Evolutionary conservation across 2,888 invertebrate genomes (phyloP).

Genomic region (Perizoma affinitatum): DNA sequence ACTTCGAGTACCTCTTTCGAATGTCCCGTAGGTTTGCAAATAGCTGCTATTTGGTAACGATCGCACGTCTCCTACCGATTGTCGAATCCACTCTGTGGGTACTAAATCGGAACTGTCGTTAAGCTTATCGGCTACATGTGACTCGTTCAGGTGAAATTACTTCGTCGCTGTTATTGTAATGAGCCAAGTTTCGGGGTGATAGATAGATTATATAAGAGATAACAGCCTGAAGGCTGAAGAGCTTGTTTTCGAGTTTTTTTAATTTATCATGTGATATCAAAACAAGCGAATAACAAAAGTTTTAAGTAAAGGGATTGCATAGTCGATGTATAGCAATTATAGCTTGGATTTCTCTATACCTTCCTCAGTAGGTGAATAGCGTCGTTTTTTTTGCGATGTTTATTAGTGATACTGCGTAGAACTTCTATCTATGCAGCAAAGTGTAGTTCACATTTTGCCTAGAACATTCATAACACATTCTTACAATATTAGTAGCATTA

Average conservation of each 20-base stretch:
- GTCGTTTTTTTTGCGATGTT: too few relatives aligned
- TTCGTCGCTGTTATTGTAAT: slow-evolving; percentile 48
- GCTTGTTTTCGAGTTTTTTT: slow-evolving; percentile 33
- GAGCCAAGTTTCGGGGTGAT: slow-evolving; percentile 49
- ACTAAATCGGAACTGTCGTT: slow-evolving; percentile 62
- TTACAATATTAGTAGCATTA: too few relatives aligned
- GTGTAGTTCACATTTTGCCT: too few relatives aligned
- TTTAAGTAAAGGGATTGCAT: too few relatives aligned
- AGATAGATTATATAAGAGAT: slow-evolving; percentile 10
- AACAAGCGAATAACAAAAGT: too few relatives aligned
- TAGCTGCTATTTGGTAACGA: slow-evolving; percentile 38
- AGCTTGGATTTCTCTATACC: too few relatives aligned
- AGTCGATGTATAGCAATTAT: too few relatives aligned
- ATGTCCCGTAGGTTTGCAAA: slow-evolving; percentile 24
- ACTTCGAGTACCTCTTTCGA: slow-evolving; percentile 4
- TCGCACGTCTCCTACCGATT: slow-evolving; percentile 50
- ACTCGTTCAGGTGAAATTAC: slow-evolving; percentile 50
- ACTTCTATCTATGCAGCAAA: too few relatives aligned
- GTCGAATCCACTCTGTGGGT: slow-evolving; percentile 48
- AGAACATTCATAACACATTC: too few relatives aligned
- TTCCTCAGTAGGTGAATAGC: too few relatives aligned
- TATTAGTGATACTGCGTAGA: too few relatives aligned
- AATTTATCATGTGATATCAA: too few relatives aligned
- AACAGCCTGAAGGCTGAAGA: neutral
- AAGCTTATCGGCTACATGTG: slow-evolving; percentile 61